phyloP scores from a whole-genome alignment of 2,797 vertebrate species.

The Cirrhinus mrigala region DNA sequence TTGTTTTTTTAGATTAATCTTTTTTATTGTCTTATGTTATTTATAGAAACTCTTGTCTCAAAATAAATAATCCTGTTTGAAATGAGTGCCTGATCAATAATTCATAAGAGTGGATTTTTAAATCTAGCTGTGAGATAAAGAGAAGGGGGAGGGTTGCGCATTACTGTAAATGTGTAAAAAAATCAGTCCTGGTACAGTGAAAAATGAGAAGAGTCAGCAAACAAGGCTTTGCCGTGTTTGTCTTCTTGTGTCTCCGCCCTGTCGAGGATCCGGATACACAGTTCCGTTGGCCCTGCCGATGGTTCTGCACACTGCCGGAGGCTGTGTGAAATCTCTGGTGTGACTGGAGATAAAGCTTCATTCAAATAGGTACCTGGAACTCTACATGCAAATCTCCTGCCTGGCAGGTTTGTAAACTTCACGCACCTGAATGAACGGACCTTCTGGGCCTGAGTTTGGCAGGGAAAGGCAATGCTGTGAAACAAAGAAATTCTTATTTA shows the following conservation, averaged over 20 bases:
- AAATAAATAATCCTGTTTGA: constrained; percentile 36
- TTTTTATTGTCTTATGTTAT: constrained; percentile 20
- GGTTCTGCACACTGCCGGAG: constrained; percentile 55
- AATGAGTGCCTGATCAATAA: constrained; percentile 49
- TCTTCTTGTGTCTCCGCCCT: constrained; percentile 62
- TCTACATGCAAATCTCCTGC: constrained; percentile 74
- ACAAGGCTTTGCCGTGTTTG: constrained; percentile 60
- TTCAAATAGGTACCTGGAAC: constrained; percentile 77
- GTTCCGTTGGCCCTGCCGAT: constrained; percentile 55
- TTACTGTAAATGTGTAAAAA: constrained; percentile 18
- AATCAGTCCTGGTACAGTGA: constrained; percentile 43
- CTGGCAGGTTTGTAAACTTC: constrained; percentile 59
- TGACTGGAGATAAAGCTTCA: constrained; percentile 64
- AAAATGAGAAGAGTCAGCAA: constrained; percentile 47
- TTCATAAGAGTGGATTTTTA: background rate
- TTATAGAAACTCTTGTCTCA: constrained; percentile 25
- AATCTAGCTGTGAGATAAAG: background rate
- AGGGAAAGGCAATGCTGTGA: background rate
- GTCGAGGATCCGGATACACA: constrained; percentile 73
- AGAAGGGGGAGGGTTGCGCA: constrained; percentile 41
- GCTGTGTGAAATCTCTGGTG: constrained; percentile 71
- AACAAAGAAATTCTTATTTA: background rate
- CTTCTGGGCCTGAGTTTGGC: background rate
- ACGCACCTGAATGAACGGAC: constrained; percentile 22
- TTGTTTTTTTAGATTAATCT: background rate